Evolutionary conservation across 2,888 invertebrate species (phyloP).

Genomic region (Priocnemis perturbator): DNA sequence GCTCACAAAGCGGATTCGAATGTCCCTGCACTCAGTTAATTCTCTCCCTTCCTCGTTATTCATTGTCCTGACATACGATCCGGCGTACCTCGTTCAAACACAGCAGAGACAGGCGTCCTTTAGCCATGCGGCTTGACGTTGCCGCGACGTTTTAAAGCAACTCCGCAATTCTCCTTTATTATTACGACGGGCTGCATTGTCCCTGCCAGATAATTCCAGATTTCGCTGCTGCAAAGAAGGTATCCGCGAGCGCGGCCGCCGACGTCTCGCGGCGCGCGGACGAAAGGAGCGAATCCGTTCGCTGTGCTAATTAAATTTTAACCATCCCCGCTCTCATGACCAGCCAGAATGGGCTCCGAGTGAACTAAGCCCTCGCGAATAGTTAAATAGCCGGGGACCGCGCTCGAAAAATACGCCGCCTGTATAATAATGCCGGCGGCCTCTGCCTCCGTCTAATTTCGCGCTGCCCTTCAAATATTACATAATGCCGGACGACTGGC

Average conservation of each 20-base stretch:
- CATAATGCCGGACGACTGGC: no score
- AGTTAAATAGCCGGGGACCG: no score
- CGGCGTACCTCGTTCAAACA: conserved; percentile 10
- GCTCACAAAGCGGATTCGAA: conserved; percentile 41
- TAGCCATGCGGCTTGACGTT: conserved; percentile 36
- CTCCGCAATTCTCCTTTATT: conserved; percentile 28
- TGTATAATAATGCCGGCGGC: no score
- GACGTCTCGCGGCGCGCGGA: no score
- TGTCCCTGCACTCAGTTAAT: conserved; percentile 37
- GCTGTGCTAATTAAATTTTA: conserved; percentile 7
- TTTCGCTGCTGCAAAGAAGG: not conserved
- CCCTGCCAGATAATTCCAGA: conserved; percentile 27
- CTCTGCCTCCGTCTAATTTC: no score
- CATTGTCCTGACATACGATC: conserved; percentile 43
- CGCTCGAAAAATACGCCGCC: no score
- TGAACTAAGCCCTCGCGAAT: not conserved
- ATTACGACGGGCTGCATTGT: conserved; percentile 3
- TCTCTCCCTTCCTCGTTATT: conserved; percentile 38
- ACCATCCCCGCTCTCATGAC: not conserved
- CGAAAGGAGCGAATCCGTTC: no score
- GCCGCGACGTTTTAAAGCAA: conserved; percentile 39
- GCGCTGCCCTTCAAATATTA: no score
- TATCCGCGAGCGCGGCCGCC: no score
- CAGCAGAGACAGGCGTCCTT: conserved; percentile 35
- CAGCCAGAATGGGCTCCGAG: not conserved